Evolutionary conservation across 2,888 invertebrate species (phyloP).

Genomic region (Metopia argyrocephala): DNA sequence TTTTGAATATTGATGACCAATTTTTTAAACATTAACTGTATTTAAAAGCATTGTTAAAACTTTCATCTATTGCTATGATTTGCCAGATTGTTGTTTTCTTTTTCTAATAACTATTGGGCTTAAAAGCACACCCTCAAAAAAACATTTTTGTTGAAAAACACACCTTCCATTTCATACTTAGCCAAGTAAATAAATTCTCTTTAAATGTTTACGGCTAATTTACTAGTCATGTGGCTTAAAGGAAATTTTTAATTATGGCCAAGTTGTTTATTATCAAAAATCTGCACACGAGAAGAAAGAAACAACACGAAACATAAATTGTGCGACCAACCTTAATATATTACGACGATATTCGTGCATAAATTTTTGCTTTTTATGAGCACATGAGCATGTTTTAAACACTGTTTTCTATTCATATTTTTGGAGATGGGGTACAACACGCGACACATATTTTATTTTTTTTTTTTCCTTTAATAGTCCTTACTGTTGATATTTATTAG

Average conservation of each 20-base stretch:
- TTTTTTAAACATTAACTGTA: no score
- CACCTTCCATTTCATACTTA: conserved; percentile 22
- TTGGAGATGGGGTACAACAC: conserved; percentile 31
- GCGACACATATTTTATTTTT: conserved; percentile 39
- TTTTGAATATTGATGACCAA: no score
- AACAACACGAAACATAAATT: no score
- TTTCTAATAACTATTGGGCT: no score
- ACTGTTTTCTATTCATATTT: neutral
- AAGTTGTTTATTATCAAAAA: conserved; percentile 30
- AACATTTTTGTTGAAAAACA: no score
- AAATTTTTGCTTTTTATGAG: neutral
- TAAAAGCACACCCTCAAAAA: no score
- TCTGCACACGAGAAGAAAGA: no score
- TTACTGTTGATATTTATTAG: conserved; percentile 10
- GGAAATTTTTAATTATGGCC: conserved; percentile 48
- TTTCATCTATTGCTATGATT: no score
- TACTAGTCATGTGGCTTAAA: conserved; percentile 28
- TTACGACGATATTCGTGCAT: neutral
- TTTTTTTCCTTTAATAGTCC: neutral
- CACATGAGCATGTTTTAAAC: neutral
- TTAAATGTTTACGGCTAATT: conserved; percentile 26
- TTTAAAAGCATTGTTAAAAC: no score
- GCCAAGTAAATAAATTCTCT: conserved; percentile 16
- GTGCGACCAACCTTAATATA: neutral
- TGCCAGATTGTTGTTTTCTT: no score